Base-by-base conservation (phyloP, 2,888 invertebrate genomes). In the Hyalella azteca region DNA sequence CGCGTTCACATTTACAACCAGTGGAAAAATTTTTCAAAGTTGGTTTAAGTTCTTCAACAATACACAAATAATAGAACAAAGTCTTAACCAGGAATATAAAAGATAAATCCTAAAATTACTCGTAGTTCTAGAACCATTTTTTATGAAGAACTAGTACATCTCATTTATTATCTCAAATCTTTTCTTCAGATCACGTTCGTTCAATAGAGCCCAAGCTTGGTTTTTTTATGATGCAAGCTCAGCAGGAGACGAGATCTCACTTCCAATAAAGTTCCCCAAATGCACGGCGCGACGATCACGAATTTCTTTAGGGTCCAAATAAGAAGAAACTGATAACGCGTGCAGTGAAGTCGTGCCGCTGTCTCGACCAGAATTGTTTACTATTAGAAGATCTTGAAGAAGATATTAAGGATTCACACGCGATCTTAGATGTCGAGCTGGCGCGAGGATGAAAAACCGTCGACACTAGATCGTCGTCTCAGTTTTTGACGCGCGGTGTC, bases 401-500 rank as follows among this genome's bases (percentile, higher is more conserved):
- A 54, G 54, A 54, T 54, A 54, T 54, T 54, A 29, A 54, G 54
- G 54, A 54, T 54, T 54, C 54, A 54, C 36, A 66, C 66, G 66
- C 66, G 36, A 66, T 66, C 66, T 32, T 36, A 66, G 66, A 66
- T 66, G 66, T 66, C 66, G n/a, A n/a, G n/a, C n/a, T 66, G 36
- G 66, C 13, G 66, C 5, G 36, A 29, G 19, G 66, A 29, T 36
- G 66, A 66, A 66, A 66, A 66, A 66, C 36, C 29, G 19, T 29
- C 22, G 66, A 19, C 66, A 36, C 36, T 19, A 66, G 39, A 66
- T 66, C 66, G 19, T 36, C 19, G 36, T 29, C 39, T 32, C 66
- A 32, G 36, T 29, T 66, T 66, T 66, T 66, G 66, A 66, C 66
- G 66, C 5, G 36, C 36, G 36, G 29, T 66, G 66, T 66, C 66